Conservation (phyloP, 2,888 invertebrate genomes). For the Drosophila glabriapex region DNA sequence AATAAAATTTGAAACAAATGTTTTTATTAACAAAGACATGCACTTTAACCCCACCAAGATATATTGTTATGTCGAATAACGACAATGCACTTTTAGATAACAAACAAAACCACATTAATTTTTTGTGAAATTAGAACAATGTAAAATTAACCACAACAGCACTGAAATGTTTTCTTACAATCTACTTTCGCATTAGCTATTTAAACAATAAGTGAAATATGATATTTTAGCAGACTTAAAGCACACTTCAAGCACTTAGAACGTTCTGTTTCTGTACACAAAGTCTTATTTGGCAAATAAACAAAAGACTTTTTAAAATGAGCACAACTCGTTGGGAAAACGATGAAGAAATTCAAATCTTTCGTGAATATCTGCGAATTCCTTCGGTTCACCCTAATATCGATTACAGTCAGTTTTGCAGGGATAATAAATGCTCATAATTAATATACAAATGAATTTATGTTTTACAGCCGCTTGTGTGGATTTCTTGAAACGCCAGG, state of each 20-base stretch:
- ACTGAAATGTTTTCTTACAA: not conserved
- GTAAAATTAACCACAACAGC: not conserved
- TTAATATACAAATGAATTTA: not conserved
- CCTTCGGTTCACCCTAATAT: constrained; percentile 94
- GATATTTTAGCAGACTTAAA: not conserved
- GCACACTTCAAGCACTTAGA: not conserved
- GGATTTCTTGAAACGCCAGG: constrained; percentile 91
- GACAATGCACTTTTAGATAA: constrained; percentile 15
- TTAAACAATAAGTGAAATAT: not conserved
- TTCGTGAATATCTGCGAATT: constrained; percentile 93
- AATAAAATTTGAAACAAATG: not conserved
- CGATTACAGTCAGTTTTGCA: constrained; percentile 89
- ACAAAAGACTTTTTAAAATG: constrained; percentile 37
- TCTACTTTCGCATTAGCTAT: not conserved
- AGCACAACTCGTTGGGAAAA: constrained; percentile 79
- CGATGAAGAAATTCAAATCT: constrained; percentile 89
- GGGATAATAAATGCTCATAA: not conserved
- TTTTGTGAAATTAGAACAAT: not conserved
- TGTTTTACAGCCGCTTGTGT: constrained; percentile 89
- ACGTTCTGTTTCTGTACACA: not conserved
- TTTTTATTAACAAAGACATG: not conserved
- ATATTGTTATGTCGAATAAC: constrained; percentile 1
- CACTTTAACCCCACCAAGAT: not conserved
- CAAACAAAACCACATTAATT: constrained; percentile 12
- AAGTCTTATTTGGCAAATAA: not conserved